phyloP scores from a whole-genome alignment of 2,797 vertebrate genomes.

The Ptychadena robeensis region DNA sequence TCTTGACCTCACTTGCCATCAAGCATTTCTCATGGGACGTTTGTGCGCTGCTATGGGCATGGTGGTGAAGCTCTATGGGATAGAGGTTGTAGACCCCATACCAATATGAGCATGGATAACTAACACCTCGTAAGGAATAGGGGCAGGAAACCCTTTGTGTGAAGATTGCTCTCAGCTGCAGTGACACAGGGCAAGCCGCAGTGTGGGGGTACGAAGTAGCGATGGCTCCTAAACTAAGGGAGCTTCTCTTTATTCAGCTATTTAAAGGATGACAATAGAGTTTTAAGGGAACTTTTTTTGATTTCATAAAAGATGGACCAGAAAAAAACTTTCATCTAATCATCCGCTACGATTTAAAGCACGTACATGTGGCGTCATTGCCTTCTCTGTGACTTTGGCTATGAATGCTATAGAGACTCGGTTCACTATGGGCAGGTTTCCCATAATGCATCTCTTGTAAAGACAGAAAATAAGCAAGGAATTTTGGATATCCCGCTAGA shows the following conservation, averaged over 20 bases:
- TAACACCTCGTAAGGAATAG: conserved; percentile 63
- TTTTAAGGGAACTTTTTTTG: conserved; percentile 10
- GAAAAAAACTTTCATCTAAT: neutral
- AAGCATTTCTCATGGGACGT: conserved; percentile 6
- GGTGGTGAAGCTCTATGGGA: no score
- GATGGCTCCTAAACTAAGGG: neutral
- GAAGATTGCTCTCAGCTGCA: neutral
- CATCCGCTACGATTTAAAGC: neutral
- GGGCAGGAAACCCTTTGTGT: conserved; percentile 16
- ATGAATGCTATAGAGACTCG: neutral
- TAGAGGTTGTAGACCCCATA: neutral
- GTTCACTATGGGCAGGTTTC: conserved; percentile 38
- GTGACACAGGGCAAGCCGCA: neutral
- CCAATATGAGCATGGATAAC: neutral
- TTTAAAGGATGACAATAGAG: neutral
- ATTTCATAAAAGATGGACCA: neutral
- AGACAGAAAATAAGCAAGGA: neutral
- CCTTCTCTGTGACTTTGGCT: neutral
- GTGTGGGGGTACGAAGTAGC: neutral
- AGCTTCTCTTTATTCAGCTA: neutral
- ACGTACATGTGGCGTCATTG: neutral
- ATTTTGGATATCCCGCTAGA: neutral
- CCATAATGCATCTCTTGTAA: conserved; percentile 6
- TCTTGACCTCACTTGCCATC: conserved; percentile 60
- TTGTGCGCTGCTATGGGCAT: neutral